Conservation (phyloP, 2,888 invertebrate genomes). For the Rhamphomyia laevipes region DNA sequence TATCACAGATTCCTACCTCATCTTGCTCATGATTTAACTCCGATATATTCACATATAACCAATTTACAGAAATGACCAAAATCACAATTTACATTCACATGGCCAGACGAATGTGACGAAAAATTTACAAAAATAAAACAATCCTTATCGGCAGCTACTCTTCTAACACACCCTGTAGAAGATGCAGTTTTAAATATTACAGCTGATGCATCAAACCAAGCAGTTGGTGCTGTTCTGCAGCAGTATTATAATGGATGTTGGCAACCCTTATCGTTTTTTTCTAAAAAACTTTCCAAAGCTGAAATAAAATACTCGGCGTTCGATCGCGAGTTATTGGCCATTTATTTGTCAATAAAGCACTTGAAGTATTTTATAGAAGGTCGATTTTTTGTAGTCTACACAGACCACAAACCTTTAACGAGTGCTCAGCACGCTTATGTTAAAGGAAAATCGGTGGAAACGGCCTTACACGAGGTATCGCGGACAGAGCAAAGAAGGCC, state of each 20-base stretch:
- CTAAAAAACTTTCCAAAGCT: neutral
- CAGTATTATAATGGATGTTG: neutral
- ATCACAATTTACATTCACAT: neutral
- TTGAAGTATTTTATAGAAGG: no score
- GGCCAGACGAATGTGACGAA: neutral
- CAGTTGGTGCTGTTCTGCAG: neutral
- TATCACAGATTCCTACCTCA: slow-evolving; percentile 4
- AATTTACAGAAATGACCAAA: neutral
- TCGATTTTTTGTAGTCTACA: no score
- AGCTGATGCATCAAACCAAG: neutral
- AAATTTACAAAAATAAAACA: neutral
- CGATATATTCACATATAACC: neutral
- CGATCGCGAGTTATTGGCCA: neutral
- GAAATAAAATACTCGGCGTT: slow-evolving; percentile 1
- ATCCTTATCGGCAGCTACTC: neutral
- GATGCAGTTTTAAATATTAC: neutral
- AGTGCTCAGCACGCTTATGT: no score
- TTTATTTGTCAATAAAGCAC: neutral
- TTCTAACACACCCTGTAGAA: neutral
- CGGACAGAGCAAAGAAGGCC: no score
- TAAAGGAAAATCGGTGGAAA: no score
- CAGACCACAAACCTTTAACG: no score
- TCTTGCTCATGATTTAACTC: neutral
- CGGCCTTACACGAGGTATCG: no score
- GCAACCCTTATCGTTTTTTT: slow-evolving; percentile 2